These are phyloP conservation scores for Etheostoma spectabile DNA, from an alignment of 2,113 vertebrate genomes.

Conservation along the genomic window DNA sequence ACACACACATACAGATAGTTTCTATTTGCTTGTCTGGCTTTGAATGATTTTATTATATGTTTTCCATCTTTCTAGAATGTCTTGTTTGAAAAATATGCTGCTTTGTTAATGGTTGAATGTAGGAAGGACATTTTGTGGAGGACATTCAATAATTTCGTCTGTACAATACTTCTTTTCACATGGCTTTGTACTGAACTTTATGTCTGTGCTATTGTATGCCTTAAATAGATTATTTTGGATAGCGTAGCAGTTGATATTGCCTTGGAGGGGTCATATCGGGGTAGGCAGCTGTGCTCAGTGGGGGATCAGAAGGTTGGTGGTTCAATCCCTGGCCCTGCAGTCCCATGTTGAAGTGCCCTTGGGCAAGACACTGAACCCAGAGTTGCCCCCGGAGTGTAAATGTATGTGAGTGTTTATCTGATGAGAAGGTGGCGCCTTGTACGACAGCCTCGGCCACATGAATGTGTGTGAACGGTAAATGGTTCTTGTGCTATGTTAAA, in stretches of 20 bases:
- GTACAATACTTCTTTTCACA: neutral
- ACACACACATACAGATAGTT: constrained; percentile 18
- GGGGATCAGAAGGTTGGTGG: no score
- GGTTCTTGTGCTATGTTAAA: no score
- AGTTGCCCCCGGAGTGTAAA: no score
- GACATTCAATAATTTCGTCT: constrained; percentile 1
- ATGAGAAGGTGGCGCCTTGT: no score
- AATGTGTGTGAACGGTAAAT: no score
- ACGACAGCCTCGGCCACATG: no score
- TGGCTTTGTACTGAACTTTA: neutral
- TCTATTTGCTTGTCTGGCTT: neutral
- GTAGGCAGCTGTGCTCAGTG: no score
- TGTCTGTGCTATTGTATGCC: constrained; percentile 4
- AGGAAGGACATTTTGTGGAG: constrained; percentile 9
- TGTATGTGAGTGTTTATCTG: no score
- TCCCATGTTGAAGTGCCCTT: no score
- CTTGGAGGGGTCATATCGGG: neutral
- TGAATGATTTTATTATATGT: neutral
- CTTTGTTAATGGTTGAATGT: neutral
- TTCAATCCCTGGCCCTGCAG: no score
- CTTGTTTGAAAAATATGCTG: neutral
- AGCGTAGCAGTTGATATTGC: constrained; percentile 11
- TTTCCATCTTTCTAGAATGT: neutral
- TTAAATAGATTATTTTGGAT: constrained; percentile 9
- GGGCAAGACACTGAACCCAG: no score